Percentiles rank a stretch among this genome's conserved stretches.
Conservation (phyloP, 35 echinoderm and acorn worm species). For the Apostichopus californicus region DNA sequence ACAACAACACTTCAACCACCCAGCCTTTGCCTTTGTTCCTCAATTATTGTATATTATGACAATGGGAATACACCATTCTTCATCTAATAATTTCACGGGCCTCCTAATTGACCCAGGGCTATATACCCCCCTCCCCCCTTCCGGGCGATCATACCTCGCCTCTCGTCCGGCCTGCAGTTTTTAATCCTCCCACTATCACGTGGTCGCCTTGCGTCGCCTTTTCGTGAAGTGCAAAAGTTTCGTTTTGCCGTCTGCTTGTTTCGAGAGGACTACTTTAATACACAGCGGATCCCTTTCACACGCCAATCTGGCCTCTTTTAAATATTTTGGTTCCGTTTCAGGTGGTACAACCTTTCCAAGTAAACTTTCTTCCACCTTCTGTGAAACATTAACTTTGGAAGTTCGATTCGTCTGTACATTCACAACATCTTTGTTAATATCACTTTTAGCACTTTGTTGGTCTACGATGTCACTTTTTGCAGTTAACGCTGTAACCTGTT, state of each 20-base stretch:
- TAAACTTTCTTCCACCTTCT: neutral
- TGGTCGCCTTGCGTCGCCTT: neutral
- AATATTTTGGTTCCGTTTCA: neutral
- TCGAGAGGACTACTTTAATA: neutral
- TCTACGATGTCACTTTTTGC: neutral
- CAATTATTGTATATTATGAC: no score
- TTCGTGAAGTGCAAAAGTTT: neutral
- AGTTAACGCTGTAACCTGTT: neutral
- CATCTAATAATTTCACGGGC: no score
- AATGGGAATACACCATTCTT: no score
- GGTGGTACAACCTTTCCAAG: no score
- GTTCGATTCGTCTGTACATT: neutral
- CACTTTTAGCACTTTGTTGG: no score
- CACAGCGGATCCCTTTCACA: constrained; percentile 29
- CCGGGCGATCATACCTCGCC: no score
- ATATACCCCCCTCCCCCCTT: no score
- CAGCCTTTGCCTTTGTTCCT: no score
- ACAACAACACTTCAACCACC: no score
- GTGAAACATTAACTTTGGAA: neutral
- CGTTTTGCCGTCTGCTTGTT: neutral
- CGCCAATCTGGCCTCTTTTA: constrained; percentile 7
- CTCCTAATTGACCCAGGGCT: no score
- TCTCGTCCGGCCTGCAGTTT: no score
- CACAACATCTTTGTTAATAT: neutral
- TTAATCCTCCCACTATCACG: neutral